phyloP scores from a whole-genome alignment of 37 sponge, comb jelly and placozoan species.

The Diacarnus erythraeanus region DNA sequence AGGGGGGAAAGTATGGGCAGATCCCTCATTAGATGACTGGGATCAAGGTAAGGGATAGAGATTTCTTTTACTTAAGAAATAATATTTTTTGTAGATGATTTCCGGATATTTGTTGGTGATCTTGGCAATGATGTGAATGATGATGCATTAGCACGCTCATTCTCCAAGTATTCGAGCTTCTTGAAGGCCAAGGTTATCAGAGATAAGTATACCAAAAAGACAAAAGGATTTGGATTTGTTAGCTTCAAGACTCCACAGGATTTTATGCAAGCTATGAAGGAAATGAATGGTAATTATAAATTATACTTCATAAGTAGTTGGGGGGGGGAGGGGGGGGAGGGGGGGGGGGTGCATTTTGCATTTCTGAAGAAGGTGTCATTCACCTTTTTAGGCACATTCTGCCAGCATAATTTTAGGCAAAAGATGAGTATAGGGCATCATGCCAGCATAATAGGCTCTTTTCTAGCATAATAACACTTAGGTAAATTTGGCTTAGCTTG shows the following conservation, averaged over 20 bases:
- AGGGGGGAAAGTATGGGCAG: slow-evolving; percentile 90
- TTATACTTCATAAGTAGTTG: too few species aligned
- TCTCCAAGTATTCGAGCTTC: slow-evolving; percentile 86
- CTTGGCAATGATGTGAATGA: slow-evolving; percentile 97
- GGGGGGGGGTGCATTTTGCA: too few species aligned
- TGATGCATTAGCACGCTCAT: slow-evolving; percentile 82
- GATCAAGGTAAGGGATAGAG: slow-evolving; percentile 63
- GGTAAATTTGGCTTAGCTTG: too few species aligned
- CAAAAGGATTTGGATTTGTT: slow-evolving; percentile 96
- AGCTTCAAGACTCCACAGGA: slow-evolving; percentile 96
- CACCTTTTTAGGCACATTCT: too few species aligned
- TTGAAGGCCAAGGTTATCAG: slow-evolving; percentile 89
- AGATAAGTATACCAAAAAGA: slow-evolving; percentile 92
- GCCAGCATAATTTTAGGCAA: too few species aligned
- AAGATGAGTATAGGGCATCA: too few species aligned
- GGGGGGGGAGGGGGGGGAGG: too few species aligned
- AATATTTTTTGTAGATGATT: slow-evolving; percentile 58
- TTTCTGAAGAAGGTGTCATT: too few species aligned
- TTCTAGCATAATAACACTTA: too few species aligned
- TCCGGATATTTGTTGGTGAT: slow-evolving; percentile 94
- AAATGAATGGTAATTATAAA: slow-evolving; percentile 97
- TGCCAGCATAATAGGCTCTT: too few species aligned
- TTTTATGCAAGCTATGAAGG: slow-evolving; percentile 93
- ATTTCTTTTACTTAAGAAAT: neutral
- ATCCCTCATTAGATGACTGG: slow-evolving; percentile 91